phyloP scores from a whole-genome alignment of 1,140 invertebrate species.

The Agraylea sexmaculata region DNA sequence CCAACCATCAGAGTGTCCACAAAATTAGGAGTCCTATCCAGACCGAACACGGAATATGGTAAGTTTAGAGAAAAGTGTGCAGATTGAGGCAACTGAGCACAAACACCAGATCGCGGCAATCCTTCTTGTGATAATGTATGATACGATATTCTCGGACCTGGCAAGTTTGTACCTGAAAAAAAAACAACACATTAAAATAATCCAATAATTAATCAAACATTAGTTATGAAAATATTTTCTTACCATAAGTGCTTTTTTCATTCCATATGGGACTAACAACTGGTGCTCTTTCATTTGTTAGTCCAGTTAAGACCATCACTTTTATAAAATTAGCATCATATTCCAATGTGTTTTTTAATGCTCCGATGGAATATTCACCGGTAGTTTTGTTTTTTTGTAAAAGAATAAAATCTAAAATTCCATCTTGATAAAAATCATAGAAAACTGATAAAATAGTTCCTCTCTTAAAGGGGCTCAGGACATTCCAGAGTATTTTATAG shows the following conservation, averaged over 20 bases:
- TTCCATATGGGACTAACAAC: slow-evolving; percentile 58
- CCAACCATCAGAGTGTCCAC: slow-evolving; percentile 82
- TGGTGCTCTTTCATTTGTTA: slow-evolving; percentile 58
- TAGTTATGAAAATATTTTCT: slow-evolving; percentile 17
- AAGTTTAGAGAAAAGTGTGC: slow-evolving; percentile 84
- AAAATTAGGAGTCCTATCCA: slow-evolving; percentile 95
- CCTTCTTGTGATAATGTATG: slow-evolving; percentile 77
- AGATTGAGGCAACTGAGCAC: slow-evolving; percentile 84
- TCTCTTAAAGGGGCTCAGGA: slow-evolving; percentile 53
- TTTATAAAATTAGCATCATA: slow-evolving; percentile 94
- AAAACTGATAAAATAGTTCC: slow-evolving; percentile 74
- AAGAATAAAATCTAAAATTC: slow-evolving; percentile 69
- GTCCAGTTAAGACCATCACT: slow-evolving; percentile 82
- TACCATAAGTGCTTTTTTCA: slow-evolving; percentile 64
- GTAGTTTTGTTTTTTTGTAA: slow-evolving; percentile 48
- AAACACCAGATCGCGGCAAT: slow-evolving; percentile 54
- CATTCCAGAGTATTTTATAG: slow-evolving; percentile 64
- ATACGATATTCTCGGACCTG: slow-evolving; percentile 80
- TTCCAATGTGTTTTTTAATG: slow-evolving; percentile 77
- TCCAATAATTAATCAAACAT: background rate
- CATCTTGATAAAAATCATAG: slow-evolving; percentile 85
- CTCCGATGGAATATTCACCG: slow-evolving; percentile 47
- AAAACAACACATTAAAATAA: slow-evolving; percentile 5
- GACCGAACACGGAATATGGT: slow-evolving; percentile 89
- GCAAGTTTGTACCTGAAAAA: slow-evolving; percentile 68